Evolutionary conservation across 2,113 vertebrate genomes (phyloP), one percentile per base, ranked within the genome.

Genomic region (Clarias gariepinus): DNA sequence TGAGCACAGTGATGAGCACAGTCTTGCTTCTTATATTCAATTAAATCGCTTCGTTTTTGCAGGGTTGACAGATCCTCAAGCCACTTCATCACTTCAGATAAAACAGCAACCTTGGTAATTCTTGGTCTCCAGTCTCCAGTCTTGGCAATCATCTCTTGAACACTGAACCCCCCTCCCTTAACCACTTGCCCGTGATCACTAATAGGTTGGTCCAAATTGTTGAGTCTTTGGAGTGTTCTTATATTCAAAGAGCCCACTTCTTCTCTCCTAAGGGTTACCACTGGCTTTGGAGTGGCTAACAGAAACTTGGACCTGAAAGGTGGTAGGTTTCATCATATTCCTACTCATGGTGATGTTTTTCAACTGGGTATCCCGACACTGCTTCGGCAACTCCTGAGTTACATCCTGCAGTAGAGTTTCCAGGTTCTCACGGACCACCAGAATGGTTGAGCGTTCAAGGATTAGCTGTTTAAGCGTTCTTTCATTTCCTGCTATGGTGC

Each of bases 281-380:
- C 91, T 0, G 94, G 92, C 89, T 96, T 96, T 0, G 95, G 95
- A n/a, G 94, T 95, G 11, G 82, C 86, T 80, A 95, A 95, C 89
- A 94, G 92, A 92, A 98, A 99, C 91, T 95, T 97, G 84, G 97
- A 99, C 95, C 91, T 97, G 96, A 91, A 99, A 99, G 85, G 95
- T 93, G 0, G 96, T 52, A 0, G 96, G 95, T 11, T 81, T 73
- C 61, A 30, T 52, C 7, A 7, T 47, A 78, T 55, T 66, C n/a
- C 19, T 78, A 78, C 4, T 87, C 13, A 53, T 76, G 41, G 11
- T 8, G 9, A 15, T 23, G 23, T 76, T 52, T 23, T 77, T 68
- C 8, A 53, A 2, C 33, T 36, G 33, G 1, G 13, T 58, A 78
- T 30, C 86, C 30, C 12, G 10, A 16, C 73, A 4, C 23, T 6